phyloP scores from a whole-genome alignment of 2,113 vertebrate species.

The Melanostigma gelatinosum region DNA sequence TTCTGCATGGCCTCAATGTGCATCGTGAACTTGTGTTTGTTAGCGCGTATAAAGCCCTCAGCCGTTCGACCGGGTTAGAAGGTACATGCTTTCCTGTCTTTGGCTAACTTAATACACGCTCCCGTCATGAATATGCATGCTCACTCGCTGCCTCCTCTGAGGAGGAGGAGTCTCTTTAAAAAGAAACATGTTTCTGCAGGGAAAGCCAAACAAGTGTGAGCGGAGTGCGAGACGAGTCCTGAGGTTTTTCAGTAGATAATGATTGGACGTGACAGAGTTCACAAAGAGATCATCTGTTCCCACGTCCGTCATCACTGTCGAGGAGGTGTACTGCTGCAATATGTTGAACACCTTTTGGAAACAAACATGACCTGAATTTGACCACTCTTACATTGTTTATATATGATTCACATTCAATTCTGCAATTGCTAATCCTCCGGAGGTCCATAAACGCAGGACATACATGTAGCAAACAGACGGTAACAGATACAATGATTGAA shows the following conservation, averaged over 20 bases:
- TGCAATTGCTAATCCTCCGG: neutral
- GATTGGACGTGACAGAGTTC: slow-evolving; percentile 42
- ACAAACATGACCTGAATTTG: slow-evolving; percentile 7
- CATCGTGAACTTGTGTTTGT: slow-evolving; percentile 23
- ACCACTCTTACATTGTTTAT: neutral
- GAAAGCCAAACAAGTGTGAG: slow-evolving; percentile 26
- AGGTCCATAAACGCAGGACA: neutral
- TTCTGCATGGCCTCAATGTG: slow-evolving; percentile 35
- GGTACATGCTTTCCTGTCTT: slow-evolving; percentile 13
- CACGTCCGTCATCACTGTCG: slow-evolving; percentile 9
- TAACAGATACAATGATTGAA: neutral
- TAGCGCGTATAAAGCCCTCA: slow-evolving; percentile 3
- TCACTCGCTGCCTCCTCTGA: slow-evolving; percentile 33
- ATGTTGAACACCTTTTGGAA: neutral
- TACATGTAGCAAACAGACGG: neutral
- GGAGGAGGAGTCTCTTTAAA: slow-evolving; percentile 25
- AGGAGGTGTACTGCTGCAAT: slow-evolving; percentile 1
- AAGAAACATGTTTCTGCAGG: slow-evolving; percentile 57
- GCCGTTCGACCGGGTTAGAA: slow-evolving; percentile 4
- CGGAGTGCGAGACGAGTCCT: slow-evolving; percentile 24
- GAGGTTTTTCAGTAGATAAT: slow-evolving; percentile 42
- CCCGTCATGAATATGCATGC: slow-evolving; percentile 58
- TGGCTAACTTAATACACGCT: slow-evolving; percentile 49
- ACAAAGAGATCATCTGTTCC: slow-evolving; percentile 38
- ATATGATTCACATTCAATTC: neutral